A percentile compares a stretch with the other conserved stretches of the same genome.
Evolutionary conservation across 1,140 invertebrate species (phyloP).

Genomic region (Agraylea sexmaculata): DNA sequence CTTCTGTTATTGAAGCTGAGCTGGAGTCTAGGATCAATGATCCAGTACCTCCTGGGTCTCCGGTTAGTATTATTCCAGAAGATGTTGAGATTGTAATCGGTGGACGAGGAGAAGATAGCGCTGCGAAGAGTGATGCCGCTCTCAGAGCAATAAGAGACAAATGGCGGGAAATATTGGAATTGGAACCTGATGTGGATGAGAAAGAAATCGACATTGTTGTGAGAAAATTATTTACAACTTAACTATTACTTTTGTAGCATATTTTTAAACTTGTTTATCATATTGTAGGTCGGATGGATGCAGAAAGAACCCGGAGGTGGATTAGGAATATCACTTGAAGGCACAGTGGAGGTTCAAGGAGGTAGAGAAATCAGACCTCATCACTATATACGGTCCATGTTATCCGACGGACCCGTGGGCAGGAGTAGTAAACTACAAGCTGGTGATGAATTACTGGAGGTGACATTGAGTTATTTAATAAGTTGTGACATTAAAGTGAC

Average conservation of each 20-base stretch:
- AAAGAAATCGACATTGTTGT: constrained; percentile 62
- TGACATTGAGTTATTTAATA: constrained; percentile 22
- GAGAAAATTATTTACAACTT: constrained; percentile 24
- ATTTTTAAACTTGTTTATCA: not conserved
- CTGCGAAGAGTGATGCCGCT: constrained; percentile 43
- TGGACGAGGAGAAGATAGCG: constrained; percentile 45
- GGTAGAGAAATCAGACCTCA: constrained; percentile 66
- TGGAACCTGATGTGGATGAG: constrained; percentile 35
- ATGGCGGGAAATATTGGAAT: constrained; percentile 51
- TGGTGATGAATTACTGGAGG: constrained; percentile 55
- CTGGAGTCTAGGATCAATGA: constrained; percentile 52
- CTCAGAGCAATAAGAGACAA: constrained; percentile 55
- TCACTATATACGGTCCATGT: constrained; percentile 69
- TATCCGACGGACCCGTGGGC: constrained; percentile 75
- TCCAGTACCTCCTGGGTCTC: constrained; percentile 40
- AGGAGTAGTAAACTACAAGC: constrained; percentile 46
- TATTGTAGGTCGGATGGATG: constrained; percentile 19
- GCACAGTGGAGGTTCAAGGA: constrained; percentile 69
- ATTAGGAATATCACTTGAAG: constrained; percentile 76
- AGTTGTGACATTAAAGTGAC: not conserved
- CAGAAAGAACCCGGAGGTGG: constrained; percentile 38
- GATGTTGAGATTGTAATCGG: constrained; percentile 53
- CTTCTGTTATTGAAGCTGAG: constrained; percentile 55
- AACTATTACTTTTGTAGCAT: not conserved
- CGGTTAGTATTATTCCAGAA: too few relatives aligned